phyloP scores from a whole-genome alignment of 2,888 invertebrate species.

The Smittia aterrima region DNA sequence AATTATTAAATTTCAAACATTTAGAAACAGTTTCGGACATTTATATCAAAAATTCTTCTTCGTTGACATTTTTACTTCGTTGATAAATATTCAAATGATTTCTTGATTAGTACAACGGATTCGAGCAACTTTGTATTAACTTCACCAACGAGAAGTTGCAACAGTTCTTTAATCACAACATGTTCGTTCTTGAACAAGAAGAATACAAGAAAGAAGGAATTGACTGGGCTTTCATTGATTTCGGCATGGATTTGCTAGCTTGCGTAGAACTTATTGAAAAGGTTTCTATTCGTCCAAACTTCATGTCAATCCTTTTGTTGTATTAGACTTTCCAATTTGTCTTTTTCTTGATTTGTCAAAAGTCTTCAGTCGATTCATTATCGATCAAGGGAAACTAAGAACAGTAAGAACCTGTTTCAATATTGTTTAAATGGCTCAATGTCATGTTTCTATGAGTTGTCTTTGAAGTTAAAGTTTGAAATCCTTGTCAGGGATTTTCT shows the following conservation, averaged over 20 bases:
- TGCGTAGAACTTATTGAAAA: slow-evolving; percentile 95
- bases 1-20: background rate
- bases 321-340: background rate
- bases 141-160: slow-evolving; percentile 97
- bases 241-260: slow-evolving; percentile 93
- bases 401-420: background rate
- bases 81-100: background rate
- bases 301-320: background rate
- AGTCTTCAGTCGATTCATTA: no score
- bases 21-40: background rate
- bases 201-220: slow-evolving; percentile 94
- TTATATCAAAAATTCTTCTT: background rate
- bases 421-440: no score
- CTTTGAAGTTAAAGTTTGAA: no score
- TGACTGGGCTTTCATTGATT: slow-evolving; percentile 95
- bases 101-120: slow-evolving; percentile 23
- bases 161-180: slow-evolving; percentile 98
- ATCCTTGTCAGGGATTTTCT: no score
- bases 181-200: slow-evolving; percentile 97
- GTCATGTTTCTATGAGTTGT: no score
- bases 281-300: slow-evolving; percentile 59
- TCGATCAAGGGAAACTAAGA: background rate
- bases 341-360: background rate
- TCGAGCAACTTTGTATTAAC: slow-evolving; percentile 56
- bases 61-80: background rate